phyloP scores from a whole-genome alignment of 2,113 vertebrate genomes.

The Phrynocephalus versicolor region DNA sequence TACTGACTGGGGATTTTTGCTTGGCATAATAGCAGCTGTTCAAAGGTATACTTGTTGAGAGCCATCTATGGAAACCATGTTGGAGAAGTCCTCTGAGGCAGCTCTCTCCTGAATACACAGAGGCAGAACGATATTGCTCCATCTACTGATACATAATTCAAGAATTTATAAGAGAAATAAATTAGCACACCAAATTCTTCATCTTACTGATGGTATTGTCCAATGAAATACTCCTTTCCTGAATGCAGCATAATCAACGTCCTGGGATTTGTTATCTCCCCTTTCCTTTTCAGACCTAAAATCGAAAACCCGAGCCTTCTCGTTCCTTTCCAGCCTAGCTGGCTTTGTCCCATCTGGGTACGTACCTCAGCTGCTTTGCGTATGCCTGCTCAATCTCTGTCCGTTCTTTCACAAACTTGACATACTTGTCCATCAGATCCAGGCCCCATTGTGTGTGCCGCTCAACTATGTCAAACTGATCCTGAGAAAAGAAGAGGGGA shows the following conservation, averaged over 20 bases:
- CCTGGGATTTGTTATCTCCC: not conserved
- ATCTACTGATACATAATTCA: not conserved
- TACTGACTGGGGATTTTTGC: too few relatives aligned
- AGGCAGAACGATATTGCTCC: not conserved
- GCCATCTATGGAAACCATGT: too few relatives aligned
- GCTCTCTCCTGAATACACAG: too few relatives aligned
- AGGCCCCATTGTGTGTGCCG: constrained; percentile 89
- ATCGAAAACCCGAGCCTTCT: not conserved
- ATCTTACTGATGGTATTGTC: not conserved
- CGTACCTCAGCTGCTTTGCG: constrained; percentile 87
- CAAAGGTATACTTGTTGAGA: too few relatives aligned
- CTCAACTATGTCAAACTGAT: constrained; percentile 88
- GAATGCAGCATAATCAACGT: not conserved
- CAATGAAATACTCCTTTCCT: not conserved
- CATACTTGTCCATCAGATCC: constrained; percentile 89
- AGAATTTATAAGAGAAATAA: not conserved
- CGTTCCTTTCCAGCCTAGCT: not conserved
- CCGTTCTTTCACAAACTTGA: constrained; percentile 91
- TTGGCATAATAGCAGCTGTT: too few relatives aligned
- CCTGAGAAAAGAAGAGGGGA: constrained; percentile 67
- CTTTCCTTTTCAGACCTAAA: not conserved
- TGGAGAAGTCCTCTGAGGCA: too few relatives aligned
- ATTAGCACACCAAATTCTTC: not conserved
- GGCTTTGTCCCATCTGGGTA: too few relatives aligned
- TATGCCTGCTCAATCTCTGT: constrained; percentile 89